phyloP scores from a whole-genome alignment of 2,888 invertebrate genomes.

The Scaptomyza reducta region DNA sequence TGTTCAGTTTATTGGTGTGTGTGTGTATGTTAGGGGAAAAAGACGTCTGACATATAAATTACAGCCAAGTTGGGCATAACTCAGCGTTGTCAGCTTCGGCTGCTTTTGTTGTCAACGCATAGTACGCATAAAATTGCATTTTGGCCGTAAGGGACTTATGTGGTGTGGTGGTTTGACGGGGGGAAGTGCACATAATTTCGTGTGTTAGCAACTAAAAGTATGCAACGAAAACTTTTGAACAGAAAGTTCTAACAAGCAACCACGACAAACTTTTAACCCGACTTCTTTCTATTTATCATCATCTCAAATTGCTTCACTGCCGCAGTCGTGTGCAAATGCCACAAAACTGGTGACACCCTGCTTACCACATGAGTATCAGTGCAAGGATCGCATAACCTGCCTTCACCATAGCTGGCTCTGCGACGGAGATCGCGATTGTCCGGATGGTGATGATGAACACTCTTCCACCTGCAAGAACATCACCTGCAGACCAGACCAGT shows the following conservation, averaged over 20 bases:
- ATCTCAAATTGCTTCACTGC: not conserved
- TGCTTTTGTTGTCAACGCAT: slow-evolving; percentile 80
- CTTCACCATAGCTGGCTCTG: slow-evolving; percentile 93
- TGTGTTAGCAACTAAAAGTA: slow-evolving; percentile 59
- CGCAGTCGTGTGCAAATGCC: slow-evolving; percentile 63
- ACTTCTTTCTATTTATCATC: not conserved
- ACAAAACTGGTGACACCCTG: slow-evolving; percentile 86
- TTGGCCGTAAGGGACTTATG: slow-evolving; percentile 39
- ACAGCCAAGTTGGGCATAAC: slow-evolving; percentile 75
- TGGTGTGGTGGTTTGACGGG: not conserved
- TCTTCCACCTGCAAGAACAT: slow-evolving; percentile 88
- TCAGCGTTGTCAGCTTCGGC: slow-evolving; percentile 73
- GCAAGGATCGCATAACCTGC: slow-evolving; percentile 92
- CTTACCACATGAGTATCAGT: slow-evolving; percentile 90
- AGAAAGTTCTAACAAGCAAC: slow-evolving; percentile 56
- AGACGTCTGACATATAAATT: slow-evolving; percentile 68
- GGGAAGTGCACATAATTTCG: slow-evolving; percentile 61
- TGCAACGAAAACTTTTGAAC: slow-evolving; percentile 62
- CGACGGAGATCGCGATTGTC: slow-evolving; percentile 93
- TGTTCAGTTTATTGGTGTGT: slow-evolving; percentile 8
- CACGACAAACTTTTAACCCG: slow-evolving; percentile 49
- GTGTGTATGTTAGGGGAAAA: slow-evolving; percentile 15
- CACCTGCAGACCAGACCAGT: slow-evolving; percentile 94
- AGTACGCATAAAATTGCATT: slow-evolving; percentile 80
- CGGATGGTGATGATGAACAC: slow-evolving; percentile 92